A percentile compares a stretch with the other conserved stretches of the same genome.
Conservation (phyloP, 2,113 vertebrate genomes). For the Zapus hudsonius region DNA sequence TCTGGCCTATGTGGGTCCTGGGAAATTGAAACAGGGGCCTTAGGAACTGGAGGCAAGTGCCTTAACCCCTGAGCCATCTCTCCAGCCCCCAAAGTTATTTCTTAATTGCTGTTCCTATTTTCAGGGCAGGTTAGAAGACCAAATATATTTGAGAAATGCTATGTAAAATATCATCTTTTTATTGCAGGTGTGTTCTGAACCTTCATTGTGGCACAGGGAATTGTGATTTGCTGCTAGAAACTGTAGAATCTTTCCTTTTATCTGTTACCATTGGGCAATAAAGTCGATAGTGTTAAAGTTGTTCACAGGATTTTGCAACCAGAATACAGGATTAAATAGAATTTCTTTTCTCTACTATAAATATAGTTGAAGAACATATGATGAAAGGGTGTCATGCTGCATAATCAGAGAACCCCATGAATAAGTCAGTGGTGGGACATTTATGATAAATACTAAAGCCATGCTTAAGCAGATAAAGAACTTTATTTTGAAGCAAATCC, state of each 20-base stretch:
- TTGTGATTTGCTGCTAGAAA: not conserved
- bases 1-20: too few species aligned
- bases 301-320: not conserved
- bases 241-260: not conserved
- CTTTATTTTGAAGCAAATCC: not conserved
- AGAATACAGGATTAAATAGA: not conserved
- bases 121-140: not conserved
- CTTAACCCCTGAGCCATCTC: too few species aligned
- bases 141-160: not conserved
- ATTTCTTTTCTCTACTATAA: not conserved
- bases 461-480: not conserved
- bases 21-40: too few species aligned
- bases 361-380: not conserved
- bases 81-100: not conserved
- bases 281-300: not conserved
- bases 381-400: not conserved
- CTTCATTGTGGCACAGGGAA: not conserved
- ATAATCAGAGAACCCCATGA: not conserved
- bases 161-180: conserved; percentile 21
- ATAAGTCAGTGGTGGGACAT: not conserved
- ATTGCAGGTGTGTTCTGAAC: not conserved
- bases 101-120: not conserved
- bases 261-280: not conserved
- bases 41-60: too few species aligned
- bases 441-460: not conserved